These are phyloP conservation scores for Rhegmatorhina hoffmannsi DNA, from an alignment of 2,113 vertebrate genomes.

Conservation along the genomic window DNA sequence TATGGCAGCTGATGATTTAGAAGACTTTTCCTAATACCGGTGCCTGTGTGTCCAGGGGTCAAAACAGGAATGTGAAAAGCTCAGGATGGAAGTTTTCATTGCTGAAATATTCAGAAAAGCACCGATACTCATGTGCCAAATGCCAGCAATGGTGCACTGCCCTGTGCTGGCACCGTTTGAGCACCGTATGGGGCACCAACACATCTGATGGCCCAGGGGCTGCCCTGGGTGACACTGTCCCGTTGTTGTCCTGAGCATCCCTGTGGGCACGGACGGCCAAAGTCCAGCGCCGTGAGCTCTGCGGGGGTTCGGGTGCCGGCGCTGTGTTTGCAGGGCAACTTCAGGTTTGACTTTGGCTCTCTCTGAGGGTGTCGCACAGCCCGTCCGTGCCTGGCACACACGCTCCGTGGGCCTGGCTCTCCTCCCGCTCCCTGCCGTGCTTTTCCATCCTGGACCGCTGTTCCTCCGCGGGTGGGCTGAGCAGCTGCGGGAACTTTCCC, in stretches of 20 bases:
- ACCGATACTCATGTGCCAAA: accelerated
- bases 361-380: accelerated
- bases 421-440: accelerated
- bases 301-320: neutral
- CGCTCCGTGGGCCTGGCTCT: accelerated
- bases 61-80: neutral
- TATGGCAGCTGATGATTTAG: neutral
- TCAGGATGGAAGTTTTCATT: neutral
- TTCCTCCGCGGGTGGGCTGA: neutral
- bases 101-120: neutral
- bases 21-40: neutral
- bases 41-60: neutral
- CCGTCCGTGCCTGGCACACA: accelerated
- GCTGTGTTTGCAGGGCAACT: neutral
- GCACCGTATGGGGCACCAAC: accelerated
- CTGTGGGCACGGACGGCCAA: accelerated
- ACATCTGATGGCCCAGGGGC: accelerated
- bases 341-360: too few relatives aligned
- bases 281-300: neutral
- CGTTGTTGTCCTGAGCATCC: neutral
- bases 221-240: accelerated
- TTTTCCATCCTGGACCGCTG: neutral
- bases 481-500: neutral
- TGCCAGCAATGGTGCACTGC: accelerated
- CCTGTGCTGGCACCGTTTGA: neutral